phyloP scores from a whole-genome alignment of 1,140 invertebrate genomes.

The Ctenoplectra terminalis region DNA sequence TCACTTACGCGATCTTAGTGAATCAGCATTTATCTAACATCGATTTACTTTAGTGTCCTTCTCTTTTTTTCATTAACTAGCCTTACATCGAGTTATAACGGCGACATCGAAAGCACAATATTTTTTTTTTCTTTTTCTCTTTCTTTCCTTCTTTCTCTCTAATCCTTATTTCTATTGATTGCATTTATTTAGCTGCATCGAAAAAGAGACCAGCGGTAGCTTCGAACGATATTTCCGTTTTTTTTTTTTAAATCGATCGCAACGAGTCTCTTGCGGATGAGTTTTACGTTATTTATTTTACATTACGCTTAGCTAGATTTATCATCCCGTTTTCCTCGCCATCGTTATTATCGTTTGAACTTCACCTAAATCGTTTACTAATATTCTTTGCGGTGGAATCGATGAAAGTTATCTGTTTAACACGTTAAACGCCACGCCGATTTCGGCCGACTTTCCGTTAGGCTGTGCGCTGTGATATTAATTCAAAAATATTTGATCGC shows the following conservation, averaged over 20 bases:
- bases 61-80: neutral
- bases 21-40: constrained; percentile 11
- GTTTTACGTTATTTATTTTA: constrained; percentile 2
- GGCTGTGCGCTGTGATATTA: too few relatives aligned
- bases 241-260: neutral
- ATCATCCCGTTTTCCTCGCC: neutral
- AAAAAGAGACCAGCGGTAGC: neutral
- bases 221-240: neutral
- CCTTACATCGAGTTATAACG: constrained; percentile 24
- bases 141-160: neutral
- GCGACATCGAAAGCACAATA: constrained; percentile 39
- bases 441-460: too few relatives aligned
- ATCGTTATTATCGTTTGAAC: constrained; percentile 3
- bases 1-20: neutral
- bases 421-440: too few relatives aligned
- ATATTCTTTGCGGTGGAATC: neutral
- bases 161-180: neutral
- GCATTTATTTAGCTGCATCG: neutral
- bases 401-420: neutral
- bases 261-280: too few relatives aligned
- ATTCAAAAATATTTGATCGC: too few relatives aligned
- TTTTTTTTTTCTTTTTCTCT: neutral
- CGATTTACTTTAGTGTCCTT: neutral
- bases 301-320: neutral
- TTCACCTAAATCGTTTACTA: constrained; percentile 8